Evolutionary conservation across 2,113 vertebrate genomes (phyloP).

Genomic region (Romanogobio albipinnatus): DNA sequence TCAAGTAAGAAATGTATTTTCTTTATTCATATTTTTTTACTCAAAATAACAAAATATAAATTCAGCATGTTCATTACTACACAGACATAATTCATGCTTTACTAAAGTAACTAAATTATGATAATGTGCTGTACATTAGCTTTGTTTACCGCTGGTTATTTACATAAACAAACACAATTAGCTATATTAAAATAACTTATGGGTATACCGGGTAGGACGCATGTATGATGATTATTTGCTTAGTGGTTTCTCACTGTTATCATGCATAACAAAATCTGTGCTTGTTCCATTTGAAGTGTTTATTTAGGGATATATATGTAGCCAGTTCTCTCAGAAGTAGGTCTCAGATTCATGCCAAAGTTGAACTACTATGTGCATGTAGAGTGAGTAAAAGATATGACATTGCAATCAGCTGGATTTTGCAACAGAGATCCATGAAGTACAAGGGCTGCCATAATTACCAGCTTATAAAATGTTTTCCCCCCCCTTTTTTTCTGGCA

Average conservation of each 20-base stretch:
- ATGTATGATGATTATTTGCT: neutral
- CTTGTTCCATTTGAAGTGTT: neutral
- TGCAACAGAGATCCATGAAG: conserved; percentile 1
- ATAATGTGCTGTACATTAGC: neutral
- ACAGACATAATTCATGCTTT: neutral
- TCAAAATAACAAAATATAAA: conserved; percentile 29
- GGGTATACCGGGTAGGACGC: neutral
- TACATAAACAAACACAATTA: neutral
- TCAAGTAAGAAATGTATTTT: conserved; percentile 62
- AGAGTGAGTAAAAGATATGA: neutral
- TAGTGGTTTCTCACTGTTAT: neutral
- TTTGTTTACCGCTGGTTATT: neutral
- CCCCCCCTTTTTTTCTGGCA: neutral
- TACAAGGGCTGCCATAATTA: neutral
- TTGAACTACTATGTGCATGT: neutral
- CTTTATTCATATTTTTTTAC: conserved; percentile 1
- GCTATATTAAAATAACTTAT: neutral
- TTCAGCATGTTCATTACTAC: neutral
- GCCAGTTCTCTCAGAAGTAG: neutral
- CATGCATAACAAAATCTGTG: neutral
- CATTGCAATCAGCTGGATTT: neutral
- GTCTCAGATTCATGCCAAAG: neutral
- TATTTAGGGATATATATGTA: neutral
- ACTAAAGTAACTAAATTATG: neutral
- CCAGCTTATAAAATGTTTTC: neutral